phyloP scores from a whole-genome alignment of 2,113 vertebrate species.

The Ranitomeya imitator region DNA sequence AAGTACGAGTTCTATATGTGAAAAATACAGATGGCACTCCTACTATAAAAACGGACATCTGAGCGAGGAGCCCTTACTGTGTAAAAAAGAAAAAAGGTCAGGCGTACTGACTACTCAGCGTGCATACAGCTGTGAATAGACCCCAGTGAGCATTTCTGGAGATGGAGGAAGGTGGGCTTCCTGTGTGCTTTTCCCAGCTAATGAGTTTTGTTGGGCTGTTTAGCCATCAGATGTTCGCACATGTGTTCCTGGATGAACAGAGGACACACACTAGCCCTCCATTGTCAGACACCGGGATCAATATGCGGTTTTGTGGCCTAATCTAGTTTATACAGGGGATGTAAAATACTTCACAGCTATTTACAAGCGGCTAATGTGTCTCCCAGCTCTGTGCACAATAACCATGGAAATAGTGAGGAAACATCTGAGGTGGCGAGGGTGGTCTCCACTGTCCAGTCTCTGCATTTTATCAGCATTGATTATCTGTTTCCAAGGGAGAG shows the following conservation, averaged over 20 bases:
- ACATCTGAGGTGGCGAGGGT: neutral
- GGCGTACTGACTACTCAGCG: neutral
- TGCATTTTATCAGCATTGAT: neutral
- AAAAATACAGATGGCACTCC: too few species aligned
- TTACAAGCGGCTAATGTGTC: neutral
- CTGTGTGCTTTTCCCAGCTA: slow-evolving; percentile 15
- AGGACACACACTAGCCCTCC: neutral
- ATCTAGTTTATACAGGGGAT: neutral
- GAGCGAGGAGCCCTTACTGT: too few species aligned
- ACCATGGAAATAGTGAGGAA: neutral
- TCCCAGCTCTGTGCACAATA: neutral
- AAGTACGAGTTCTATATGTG: too few species aligned
- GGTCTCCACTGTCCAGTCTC: neutral
- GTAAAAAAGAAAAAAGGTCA: neutral
- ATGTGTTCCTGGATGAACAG: slow-evolving; percentile 16
- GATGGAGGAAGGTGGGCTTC: neutral
- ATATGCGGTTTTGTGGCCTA: neutral
- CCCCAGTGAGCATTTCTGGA: neutral
- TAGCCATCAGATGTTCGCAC: slow-evolving; percentile 23
- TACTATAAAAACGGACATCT: too few species aligned
- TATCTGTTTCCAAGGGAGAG: neutral
- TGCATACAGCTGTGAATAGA: neutral
- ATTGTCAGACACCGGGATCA: neutral
- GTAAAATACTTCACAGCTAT: neutral
- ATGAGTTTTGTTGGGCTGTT: slow-evolving; percentile 8